Evolutionary conservation across 1,140 invertebrate species (phyloP).

Genomic region (Luehdorfia chinensis): DNA sequence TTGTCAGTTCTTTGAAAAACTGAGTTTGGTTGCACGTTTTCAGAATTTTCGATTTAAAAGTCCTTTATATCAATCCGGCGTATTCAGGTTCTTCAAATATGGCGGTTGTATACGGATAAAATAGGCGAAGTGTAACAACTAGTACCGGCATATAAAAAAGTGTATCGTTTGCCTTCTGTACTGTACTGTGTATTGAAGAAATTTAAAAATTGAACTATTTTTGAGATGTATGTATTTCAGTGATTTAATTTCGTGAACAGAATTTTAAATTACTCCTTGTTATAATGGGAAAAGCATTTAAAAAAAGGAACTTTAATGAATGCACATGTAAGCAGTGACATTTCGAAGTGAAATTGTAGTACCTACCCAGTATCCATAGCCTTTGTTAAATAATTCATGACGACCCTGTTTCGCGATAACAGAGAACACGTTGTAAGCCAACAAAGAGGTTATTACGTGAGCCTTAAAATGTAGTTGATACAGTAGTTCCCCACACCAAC

Average conservation of each 20-base stretch:
- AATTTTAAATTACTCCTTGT: too few species aligned
- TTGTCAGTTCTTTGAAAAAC: not conserved
- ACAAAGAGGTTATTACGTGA: constrained; percentile 45
- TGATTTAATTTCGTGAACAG: too few species aligned
- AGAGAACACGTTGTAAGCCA: constrained; percentile 40
- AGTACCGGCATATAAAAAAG: too few species aligned
- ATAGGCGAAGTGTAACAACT: too few species aligned
- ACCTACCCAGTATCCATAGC: constrained; percentile 2
- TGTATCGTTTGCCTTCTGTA: too few species aligned
- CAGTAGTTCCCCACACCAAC: too few species aligned
- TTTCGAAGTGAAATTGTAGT: constrained; percentile 13
- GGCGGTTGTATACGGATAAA: too few species aligned
- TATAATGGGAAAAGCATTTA: too few species aligned
- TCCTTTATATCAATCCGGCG: constrained; percentile 7
- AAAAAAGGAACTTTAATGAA: constrained; percentile 4
- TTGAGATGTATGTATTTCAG: too few species aligned
- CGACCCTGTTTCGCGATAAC: constrained; percentile 25
- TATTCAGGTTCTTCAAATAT: constrained; percentile 2
- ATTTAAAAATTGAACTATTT: too few species aligned
- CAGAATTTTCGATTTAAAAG: constrained; percentile 9
- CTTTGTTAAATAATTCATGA: constrained; percentile 52
- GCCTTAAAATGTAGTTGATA: not conserved
- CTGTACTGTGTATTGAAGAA: too few species aligned
- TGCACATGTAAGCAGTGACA: constrained; percentile 9
- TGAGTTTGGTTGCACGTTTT: constrained; percentile 6